Evolutionary conservation across 2,797 vertebrate genomes (phyloP).

Genomic region (Aulostomus chinensis): DNA sequence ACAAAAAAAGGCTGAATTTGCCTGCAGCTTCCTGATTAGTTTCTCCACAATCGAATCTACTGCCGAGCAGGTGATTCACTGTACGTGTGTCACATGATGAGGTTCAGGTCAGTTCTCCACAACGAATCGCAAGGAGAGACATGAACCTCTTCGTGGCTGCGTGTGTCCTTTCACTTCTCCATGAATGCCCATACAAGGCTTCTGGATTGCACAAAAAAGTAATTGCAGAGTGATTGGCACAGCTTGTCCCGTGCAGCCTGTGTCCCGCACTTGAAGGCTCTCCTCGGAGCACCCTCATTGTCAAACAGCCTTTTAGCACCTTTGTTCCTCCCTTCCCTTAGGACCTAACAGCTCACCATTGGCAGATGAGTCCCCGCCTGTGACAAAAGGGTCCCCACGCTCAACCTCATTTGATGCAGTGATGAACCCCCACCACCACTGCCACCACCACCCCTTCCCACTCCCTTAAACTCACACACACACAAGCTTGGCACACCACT

Average conservation of each 20-base stretch:
- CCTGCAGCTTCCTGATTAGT: background rate
- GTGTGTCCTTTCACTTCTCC: constrained; percentile 60
- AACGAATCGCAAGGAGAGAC: constrained; percentile 29
- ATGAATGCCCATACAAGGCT: constrained; percentile 69
- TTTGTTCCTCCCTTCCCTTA: constrained; percentile 87
- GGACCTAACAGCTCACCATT: constrained; percentile 88
- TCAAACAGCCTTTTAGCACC: constrained; percentile 95
- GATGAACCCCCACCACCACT: constrained; percentile 66
- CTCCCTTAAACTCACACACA: constrained; percentile 31
- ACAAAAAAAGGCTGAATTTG: constrained; percentile 1
- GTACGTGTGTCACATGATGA: constrained; percentile 15
- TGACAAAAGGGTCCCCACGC: constrained; percentile 89
- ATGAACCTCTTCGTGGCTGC: constrained; percentile 25
- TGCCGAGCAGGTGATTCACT: constrained; percentile 38
- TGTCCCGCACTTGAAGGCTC: constrained; percentile 72
- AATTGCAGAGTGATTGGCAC: constrained; percentile 82
- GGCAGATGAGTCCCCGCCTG: constrained; percentile 85
- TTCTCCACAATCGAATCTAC: constrained; percentile 18
- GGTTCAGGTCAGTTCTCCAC: constrained; percentile 33
- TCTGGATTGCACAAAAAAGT: constrained; percentile 68
- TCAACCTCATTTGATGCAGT: constrained; percentile 81
- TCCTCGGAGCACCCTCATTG: constrained; percentile 84
- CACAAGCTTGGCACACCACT: constrained; percentile 41
- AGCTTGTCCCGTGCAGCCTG: constrained; percentile 72
- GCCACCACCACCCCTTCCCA: background rate